Base-by-base conservation (phyloP, 2,797 vertebrate genomes). In the Pangasius mekongensis region DNA sequence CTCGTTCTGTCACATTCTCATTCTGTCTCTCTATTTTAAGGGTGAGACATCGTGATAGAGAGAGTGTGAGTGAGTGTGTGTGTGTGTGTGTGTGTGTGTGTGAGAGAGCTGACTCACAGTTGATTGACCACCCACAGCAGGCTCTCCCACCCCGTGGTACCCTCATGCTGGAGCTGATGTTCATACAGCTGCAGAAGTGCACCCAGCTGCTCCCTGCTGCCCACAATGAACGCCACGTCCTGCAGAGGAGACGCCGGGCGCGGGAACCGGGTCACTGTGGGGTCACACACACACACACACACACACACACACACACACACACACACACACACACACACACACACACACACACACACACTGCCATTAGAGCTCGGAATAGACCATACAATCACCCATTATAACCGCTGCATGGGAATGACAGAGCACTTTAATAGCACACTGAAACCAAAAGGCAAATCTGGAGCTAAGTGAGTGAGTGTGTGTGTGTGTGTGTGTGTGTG, bases 71-170 rank as follows among this genome's bases (percentile, higher is more conserved):
- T 39, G 71, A 58, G 36, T n/a, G 54, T 58, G 73, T 64, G 43
- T 33, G 58, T 39, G 33, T 22, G n/a, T 69, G 64, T 54, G n/a
- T 54, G 66, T 14, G 54, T 49, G 67, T 74, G 52, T n/a, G 39
- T 49, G 47, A n/a, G n/a, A n/a, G n/a, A 13, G 39, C 62, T 10
- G 27, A 96, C 98, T 98, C 94, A 99, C 99, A 99, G 94, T 22
- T 99, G 99, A 94, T 99, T 99, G 94, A 99, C 99, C 89, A 99
- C 98, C 99, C 99, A 99, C 13, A 99, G 95, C 87, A 99, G 94
- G 89, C 97, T 98, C 54, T 99, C 98, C 98, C 98, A 99, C 95
- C 98, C 97, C 1, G 98, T 98, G 91, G 99, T 99, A 76, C 98
- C 98, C 94, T 99, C 98, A 0, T 99, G 97, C 67, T 99, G 97